phyloP scores from a whole-genome alignment of 2,113 vertebrate species.

The Catharus bicknelli region DNA sequence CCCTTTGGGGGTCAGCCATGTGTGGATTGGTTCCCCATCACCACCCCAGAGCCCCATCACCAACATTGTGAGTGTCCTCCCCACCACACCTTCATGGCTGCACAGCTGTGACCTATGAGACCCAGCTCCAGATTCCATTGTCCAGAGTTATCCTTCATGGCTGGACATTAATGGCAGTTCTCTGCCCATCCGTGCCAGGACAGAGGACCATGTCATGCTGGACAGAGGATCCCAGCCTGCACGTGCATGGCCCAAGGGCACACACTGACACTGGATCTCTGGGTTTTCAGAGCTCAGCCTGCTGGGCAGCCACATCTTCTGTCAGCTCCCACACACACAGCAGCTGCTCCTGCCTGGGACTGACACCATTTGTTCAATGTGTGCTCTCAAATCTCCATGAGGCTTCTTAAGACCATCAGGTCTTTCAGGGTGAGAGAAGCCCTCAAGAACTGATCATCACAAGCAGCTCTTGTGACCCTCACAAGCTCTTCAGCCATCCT shows the following conservation, averaged over 20 bases:
- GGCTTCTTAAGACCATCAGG: neutral
- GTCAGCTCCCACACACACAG: neutral
- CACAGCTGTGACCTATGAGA: neutral
- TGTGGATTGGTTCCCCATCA: neutral
- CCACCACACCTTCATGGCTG: neutral
- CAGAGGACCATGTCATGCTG: neutral
- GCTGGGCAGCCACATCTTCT: constrained; percentile 22
- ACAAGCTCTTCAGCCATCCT: neutral
- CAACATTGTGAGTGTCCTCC: neutral
- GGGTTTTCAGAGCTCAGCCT: neutral
- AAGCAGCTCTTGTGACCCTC: neutral
- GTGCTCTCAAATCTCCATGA: neutral
- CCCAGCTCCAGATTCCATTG: neutral
- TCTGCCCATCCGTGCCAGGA: neutral
- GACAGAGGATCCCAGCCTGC: neutral
- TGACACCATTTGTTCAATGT: neutral
- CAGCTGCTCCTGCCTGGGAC: constrained; percentile 44
- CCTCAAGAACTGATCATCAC: neutral
- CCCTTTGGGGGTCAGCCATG: neutral
- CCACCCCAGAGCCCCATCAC: neutral
- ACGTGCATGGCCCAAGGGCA: neutral
- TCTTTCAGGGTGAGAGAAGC: neutral
- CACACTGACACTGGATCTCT: neutral
- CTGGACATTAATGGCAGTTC: neutral
- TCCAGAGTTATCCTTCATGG: neutral